Base-by-base conservation (phyloP, 2,113 vertebrate genomes). In the Zingel zingel region DNA sequence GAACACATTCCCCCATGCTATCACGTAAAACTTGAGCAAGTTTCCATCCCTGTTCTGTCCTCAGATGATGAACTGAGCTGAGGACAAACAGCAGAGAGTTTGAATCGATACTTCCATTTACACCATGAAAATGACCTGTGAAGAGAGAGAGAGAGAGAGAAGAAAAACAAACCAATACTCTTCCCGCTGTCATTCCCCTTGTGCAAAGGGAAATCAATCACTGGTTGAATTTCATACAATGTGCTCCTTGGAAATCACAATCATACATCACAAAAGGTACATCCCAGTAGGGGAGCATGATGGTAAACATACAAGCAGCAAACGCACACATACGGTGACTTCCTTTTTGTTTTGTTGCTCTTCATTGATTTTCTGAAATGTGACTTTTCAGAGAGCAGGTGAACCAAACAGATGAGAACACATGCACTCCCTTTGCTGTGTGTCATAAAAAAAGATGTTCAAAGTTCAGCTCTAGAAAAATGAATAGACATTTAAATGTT, bases 41-140 rank as follows among this genome's bases (percentile, higher is more conserved):
- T 84, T 88, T 84, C 70, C 23, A 0, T 65, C 74, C 66, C 59
- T 74, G 56, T 85, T 83, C 83, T 84, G 54, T 61, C 45, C 25
- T 66, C 25, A 56, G 83, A 84, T 79, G 80, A 91, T 82, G 59
- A 87, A 90, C 85, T 72, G 79, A 84, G 79, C 63, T 21, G 67
- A 83, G 82, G 88, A 91, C 89, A 90, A 89, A 88, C 81, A 84
- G 71, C 77, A 45, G 21, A 33, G 74, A 69, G 77, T 3, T 8
- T 14, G 10, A 86, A 93, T 94, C 92, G 14, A 94, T 92, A 88
- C 47, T 53, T 84, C 84, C 74, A 93, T 93, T 93, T 89, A 88
- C 87, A 92, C 88, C 88, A 91, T 92, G 87, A 91, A 92, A 90
- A 93, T 94, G 77, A 93, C 90, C 89, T 69, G 86, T 47, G 51